A percentile compares a stretch with the other conserved stretches of the same genome.
phyloP scores from a whole-genome alignment of 1,140 invertebrate genomes.

The Drosophila kikkawai region DNA sequence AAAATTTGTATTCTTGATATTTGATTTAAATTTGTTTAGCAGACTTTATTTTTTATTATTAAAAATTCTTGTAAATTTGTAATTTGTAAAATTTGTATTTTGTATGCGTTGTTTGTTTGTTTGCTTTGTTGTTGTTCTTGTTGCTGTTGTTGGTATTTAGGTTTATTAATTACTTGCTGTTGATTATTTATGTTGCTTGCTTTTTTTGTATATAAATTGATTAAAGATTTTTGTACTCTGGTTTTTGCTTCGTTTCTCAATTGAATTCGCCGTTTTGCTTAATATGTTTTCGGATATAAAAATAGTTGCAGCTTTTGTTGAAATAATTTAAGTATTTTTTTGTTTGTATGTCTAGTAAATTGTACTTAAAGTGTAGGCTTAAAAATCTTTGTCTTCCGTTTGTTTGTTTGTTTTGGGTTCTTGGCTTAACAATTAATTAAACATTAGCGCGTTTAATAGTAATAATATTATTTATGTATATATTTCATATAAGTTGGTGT shows the following conservation, averaged over 20 bases:
- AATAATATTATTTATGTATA: constrained; percentile 34
- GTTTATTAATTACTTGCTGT: constrained; percentile 43
- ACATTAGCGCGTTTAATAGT: constrained; percentile 63
- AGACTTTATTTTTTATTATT: constrained; percentile 33
- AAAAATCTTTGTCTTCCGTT: constrained; percentile 84
- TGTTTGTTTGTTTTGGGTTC: constrained; percentile 81
- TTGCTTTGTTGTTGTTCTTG: constrained; percentile 45
- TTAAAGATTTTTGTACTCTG: constrained; percentile 71
- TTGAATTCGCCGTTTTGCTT: constrained; percentile 58
- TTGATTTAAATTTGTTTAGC: constrained; percentile 27
- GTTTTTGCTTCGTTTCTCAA: constrained; percentile 62
- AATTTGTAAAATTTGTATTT: constrained; percentile 81
- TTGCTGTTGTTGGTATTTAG: constrained; percentile 54
- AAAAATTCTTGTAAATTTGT: constrained; percentile 75
- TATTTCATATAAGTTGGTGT: constrained; percentile 46
- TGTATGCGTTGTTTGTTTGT: constrained; percentile 72
- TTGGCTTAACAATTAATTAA: constrained; percentile 80
- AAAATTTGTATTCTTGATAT: constrained; percentile 53
- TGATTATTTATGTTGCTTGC: constrained; percentile 56
- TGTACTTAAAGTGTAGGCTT: constrained; percentile 66
- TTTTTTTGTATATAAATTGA: constrained; percentile 40
- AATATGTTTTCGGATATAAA: constrained; percentile 45
- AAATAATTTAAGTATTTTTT: constrained; percentile 45
- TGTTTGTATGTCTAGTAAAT: constrained; percentile 39
- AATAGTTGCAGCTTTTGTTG: constrained; percentile 40